A percentile compares a stretch with the other conserved stretches of the same genome.
These are phyloP conservation scores for Rhynchotus rufescens DNA, from an alignment of 2,797 vertebrate species.

Conservation along the genomic window DNA sequence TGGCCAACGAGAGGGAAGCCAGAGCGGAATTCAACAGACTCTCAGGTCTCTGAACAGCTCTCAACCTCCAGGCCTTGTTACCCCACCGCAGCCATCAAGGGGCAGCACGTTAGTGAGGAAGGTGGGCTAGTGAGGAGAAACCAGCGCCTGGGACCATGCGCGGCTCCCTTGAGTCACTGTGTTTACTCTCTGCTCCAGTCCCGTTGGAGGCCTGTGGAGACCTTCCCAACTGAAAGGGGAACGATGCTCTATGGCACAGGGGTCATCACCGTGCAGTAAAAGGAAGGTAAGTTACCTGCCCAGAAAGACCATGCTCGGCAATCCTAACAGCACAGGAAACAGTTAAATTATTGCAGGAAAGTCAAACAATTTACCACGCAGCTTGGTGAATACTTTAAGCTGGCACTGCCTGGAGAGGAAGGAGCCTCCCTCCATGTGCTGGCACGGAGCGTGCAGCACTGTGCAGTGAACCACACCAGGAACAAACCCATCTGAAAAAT, in stretches of 20 bases:
- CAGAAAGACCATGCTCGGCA: neutral
- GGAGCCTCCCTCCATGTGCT: neutral
- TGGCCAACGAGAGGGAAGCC: neutral
- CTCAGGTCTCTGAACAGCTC: neutral
- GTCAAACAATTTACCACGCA: neutral
- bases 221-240: neutral
- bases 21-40: neutral
- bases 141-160: no score
- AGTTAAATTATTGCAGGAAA: neutral
- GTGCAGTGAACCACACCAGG: neutral
- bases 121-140: no score
- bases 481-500: neutral
- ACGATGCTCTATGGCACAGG: neutral
- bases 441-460: neutral
- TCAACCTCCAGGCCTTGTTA: neutral
- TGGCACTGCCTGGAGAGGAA: neutral
- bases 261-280: neutral
- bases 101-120: neutral
- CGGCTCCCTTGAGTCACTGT: no score
- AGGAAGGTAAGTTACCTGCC: neutral
- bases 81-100: fast-evolving
- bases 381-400: neutral
- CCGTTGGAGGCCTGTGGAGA: no score
- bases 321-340: neutral
- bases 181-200: no score